These are phyloP conservation scores for human DNA, from an alignment of 2,113 vertebrate species.

Conservation along the genomic window DNA sequence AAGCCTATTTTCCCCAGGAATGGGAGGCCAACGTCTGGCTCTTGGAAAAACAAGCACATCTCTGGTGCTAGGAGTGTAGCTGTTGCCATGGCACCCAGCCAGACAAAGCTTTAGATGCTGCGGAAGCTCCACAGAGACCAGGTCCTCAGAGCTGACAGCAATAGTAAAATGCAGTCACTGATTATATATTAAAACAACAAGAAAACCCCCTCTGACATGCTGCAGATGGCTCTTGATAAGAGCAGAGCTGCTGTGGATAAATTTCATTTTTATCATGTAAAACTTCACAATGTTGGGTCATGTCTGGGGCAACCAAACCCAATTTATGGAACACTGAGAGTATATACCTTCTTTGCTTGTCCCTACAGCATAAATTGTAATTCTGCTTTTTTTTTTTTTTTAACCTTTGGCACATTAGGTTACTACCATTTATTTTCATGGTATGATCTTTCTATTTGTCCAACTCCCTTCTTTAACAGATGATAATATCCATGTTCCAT, in stretches of 20 bases:
- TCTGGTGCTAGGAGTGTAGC: not conserved
- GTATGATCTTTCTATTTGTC: not conserved
- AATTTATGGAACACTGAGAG: not conserved
- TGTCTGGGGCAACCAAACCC: not conserved
- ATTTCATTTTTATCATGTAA: not conserved
- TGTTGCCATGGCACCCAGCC: constrained; percentile 65
- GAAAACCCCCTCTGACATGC: not conserved
- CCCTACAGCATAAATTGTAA: not conserved
- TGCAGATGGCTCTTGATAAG: not conserved
- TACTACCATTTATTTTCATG: not conserved
- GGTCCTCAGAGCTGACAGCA: constrained; percentile 31
- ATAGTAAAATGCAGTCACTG: constrained; percentile 18
- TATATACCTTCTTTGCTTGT: not conserved
- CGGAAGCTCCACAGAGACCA: constrained; percentile 36
- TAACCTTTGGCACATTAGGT: not conserved
- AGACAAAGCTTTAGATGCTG: not conserved
- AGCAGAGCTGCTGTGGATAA: not conserved
- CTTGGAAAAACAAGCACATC: constrained; percentile 59
- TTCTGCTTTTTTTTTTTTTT: not conserved
- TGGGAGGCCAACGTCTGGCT: not conserved
- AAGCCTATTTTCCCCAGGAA: not conserved
- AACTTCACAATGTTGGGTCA: not conserved
- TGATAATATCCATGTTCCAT: not conserved
- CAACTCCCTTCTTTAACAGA: not conserved
- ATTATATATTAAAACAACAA: constrained; percentile 14